These are phyloP conservation scores for Acanthosoma haemorrhoidale DNA, from an alignment of 2,888 invertebrate genomes.

Conservation along the genomic window DNA sequence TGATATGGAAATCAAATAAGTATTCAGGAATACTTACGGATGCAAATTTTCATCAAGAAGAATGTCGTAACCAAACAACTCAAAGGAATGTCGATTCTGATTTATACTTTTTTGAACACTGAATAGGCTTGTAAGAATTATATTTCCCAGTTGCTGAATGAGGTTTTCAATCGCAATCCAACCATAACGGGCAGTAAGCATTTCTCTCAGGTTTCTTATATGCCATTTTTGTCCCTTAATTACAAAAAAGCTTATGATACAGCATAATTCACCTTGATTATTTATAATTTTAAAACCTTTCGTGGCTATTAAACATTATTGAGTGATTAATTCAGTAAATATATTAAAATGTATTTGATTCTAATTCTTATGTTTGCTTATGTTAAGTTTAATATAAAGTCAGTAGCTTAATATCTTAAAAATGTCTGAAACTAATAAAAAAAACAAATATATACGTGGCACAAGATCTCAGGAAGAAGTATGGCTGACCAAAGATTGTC, in stretches of 20 bases:
- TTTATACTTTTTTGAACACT: conserved; percentile 54
- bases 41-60: conserved; percentile 53
- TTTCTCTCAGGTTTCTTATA: conserved; percentile 51
- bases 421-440: too few relatives aligned
- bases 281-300: too few relatives aligned
- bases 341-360: too few relatives aligned
- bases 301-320: too few relatives aligned
- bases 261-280: not conserved
- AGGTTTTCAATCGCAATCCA: conserved; percentile 48
- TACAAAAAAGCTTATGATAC: not conserved
- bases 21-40: conserved; percentile 44
- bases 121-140: conserved; percentile 53
- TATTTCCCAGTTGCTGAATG: conserved; percentile 51
- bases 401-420: too few relatives aligned
- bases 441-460: too few relatives aligned
- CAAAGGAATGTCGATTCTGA: conserved; percentile 54
- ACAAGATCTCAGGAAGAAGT: too few relatives aligned
- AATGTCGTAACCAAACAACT: conserved; percentile 59
- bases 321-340: too few relatives aligned
- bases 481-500: too few relatives aligned
- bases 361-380: too few relatives aligned
- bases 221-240: conserved; percentile 55
- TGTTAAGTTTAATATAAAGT: too few relatives aligned
- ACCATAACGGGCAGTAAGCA: conserved; percentile 53
- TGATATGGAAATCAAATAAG: not conserved